Base-by-base conservation (phyloP, 2,113 vertebrate genomes). In the Cheirogaleus medius region DNA sequence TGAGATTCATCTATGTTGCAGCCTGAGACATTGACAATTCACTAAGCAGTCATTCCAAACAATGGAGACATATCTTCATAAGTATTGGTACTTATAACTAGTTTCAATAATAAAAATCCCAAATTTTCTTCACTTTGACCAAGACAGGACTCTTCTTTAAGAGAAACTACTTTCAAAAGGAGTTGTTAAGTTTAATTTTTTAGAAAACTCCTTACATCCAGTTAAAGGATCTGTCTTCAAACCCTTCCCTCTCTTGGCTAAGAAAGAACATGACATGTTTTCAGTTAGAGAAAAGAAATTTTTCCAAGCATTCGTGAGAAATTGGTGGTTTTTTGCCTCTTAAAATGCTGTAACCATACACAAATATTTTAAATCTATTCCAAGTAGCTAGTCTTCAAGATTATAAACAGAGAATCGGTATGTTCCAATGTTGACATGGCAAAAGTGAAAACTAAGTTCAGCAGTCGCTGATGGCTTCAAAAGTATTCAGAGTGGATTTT, bases 351-450 rank as follows among this genome's bases (percentile, higher is more conserved):
- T 81, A 89, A 96, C 89, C 91, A 83, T 83, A 87, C 68, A 82
- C 90, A 97, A 97, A 91, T 96, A 94, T 94, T 95, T 97, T 44
- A 88, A 95, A 86, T 95, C 81, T 80, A 91, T 83, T 90, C 86
- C 94, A 96, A 98, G 94, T 91, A 96, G 92, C 92, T 78, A 86
- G 88, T 91, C 54, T 90, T 97, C 25, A 37, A 76, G 82, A 76
- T 76, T 95, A 78, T 85, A 97, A 96, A 97, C 92, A 97, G 74
- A 68, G 54, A 97, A 91, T 64, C 18, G 5, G 86, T 92, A n/a
- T 47, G 91, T 81, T 88, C 39, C 77, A 89, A 44, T 20, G 21
- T 15, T 89, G 85, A 93, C 82, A 60, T 49, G 54, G 87, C 73
- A 85, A 96, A 64, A 58, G 60, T 87, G 82, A 95, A 91, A 93